phyloP scores from a whole-genome alignment of 1,140 invertebrate genomes.

The Harlomillsia oculata region DNA sequence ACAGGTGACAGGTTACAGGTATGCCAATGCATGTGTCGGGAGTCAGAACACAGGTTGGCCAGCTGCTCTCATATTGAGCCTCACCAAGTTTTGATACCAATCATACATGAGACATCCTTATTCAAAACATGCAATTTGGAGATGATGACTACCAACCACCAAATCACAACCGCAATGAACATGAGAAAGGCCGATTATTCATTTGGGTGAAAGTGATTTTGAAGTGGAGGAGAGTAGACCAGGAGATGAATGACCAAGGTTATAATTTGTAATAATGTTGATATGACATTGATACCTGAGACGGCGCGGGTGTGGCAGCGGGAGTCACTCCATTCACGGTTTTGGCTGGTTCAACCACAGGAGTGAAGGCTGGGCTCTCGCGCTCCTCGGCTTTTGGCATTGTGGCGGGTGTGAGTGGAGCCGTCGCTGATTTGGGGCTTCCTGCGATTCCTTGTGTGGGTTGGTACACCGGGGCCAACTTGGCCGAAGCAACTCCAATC shows the following conservation, averaged over 20 bases:
- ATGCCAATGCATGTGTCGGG: too few relatives aligned
- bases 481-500: slow-evolving; percentile 4
- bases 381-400: slow-evolving; percentile 4
- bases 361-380: slow-evolving; percentile 6
- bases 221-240: background rate
- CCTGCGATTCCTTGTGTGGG: background rate
- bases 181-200: background rate
- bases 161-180: too few relatives aligned
- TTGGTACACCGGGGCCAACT: slow-evolving; percentile 12
- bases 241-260: background rate
- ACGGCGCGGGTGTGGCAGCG: background rate
- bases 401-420: background rate
- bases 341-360: background rate
- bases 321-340: background rate
- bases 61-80: too few relatives aligned
- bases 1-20: too few relatives aligned
- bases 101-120: too few relatives aligned
- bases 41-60: too few relatives aligned
- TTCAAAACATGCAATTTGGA: background rate
- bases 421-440: background rate
- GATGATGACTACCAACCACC: background rate
- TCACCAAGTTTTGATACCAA: too few relatives aligned
- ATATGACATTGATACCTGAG: too few relatives aligned
- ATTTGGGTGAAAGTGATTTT: background rate
- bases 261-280: background rate